Percentiles rank a stretch among this genome's conserved stretches.
Evolutionary conservation across 2,888 invertebrate species (phyloP).

Genomic region (Dynastes maya): DNA sequence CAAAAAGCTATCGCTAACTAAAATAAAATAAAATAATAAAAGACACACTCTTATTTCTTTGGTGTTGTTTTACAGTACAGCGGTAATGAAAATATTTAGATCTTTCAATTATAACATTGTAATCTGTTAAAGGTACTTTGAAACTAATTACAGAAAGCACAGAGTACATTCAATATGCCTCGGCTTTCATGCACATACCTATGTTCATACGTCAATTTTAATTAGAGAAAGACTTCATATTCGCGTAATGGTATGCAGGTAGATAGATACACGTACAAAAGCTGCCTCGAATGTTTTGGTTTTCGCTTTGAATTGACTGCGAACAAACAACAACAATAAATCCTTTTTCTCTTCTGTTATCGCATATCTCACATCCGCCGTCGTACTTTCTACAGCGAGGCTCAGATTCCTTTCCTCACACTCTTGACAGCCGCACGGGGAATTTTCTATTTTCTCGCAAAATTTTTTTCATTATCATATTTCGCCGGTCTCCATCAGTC

Average conservation of each 20-base stretch:
- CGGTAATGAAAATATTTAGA: too few species aligned
- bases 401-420: conserved; percentile 31
- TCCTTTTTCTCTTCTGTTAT: conserved; percentile 26
- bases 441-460: conserved; percentile 41
- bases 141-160: too few species aligned
- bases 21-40: too few species aligned
- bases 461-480: conserved; percentile 44
- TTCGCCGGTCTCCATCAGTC: conserved; percentile 29
- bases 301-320: conserved; percentile 31
- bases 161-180: too few species aligned
- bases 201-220: background rate
- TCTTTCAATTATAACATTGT: too few species aligned
- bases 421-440: conserved; percentile 17
- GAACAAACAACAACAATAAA: conserved; percentile 38
- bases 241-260: background rate
- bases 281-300: conserved; percentile 16
- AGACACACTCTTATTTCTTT: too few species aligned
- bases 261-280: background rate
- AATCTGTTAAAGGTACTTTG: too few species aligned
- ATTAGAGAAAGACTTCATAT: background rate
- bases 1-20: too few species aligned
- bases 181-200: too few species aligned
- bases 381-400: conserved; percentile 1
- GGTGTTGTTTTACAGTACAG: too few species aligned
- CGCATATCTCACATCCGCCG: conserved; percentile 25